phyloP scores from a whole-genome alignment of 2,888 invertebrate genomes.

The Autographa pulchrina region DNA sequence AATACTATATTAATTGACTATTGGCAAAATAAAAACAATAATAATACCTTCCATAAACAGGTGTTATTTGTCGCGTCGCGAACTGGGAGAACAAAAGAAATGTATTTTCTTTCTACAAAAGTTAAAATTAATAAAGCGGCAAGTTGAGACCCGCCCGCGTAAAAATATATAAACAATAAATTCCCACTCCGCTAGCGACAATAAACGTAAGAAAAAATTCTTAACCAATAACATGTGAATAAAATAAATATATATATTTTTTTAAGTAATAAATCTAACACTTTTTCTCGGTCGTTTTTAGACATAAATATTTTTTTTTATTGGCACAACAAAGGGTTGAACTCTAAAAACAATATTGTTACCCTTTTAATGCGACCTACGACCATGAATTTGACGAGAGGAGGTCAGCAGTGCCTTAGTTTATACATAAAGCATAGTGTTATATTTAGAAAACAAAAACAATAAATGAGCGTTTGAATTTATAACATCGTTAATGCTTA shows the following conservation, averaged over 20 bases:
- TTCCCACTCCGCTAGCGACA: slow-evolving; percentile 61
- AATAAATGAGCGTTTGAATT: slow-evolving; percentile 73
- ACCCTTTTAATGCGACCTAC: slow-evolving; percentile 55
- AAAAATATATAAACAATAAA: slow-evolving; percentile 61
- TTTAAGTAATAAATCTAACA: slow-evolving; percentile 62
- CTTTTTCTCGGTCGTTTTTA: slow-evolving; percentile 47
- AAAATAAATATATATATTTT: slow-evolving; percentile 70
- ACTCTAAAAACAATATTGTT: slow-evolving; percentile 52
- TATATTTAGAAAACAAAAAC: slow-evolving; percentile 65
- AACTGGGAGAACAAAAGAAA: slow-evolving; percentile 71
- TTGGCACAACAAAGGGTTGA: slow-evolving; percentile 61
- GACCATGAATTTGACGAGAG: slow-evolving; percentile 50
- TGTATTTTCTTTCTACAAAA: slow-evolving; percentile 71
- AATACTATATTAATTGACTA: slow-evolving; percentile 78
- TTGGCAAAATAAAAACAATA: slow-evolving; percentile 70
- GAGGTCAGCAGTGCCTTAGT: slow-evolving; percentile 62
- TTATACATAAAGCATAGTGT: slow-evolving; percentile 68
- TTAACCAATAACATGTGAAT: slow-evolving; percentile 74
- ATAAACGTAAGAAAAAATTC: slow-evolving; percentile 68
- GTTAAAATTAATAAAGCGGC: slow-evolving; percentile 62
- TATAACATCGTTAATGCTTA: slow-evolving; percentile 73
- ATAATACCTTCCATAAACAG: slow-evolving; percentile 62
- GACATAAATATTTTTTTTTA: slow-evolving; percentile 40
- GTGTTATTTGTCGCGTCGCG: slow-evolving; percentile 58
- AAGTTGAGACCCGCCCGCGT: slow-evolving; percentile 50